Percentiles rank a stretch among this genome's conserved stretches.
phyloP scores from a whole-genome alignment of 2,797 vertebrate genomes.

The Pitangus sulphuratus region DNA sequence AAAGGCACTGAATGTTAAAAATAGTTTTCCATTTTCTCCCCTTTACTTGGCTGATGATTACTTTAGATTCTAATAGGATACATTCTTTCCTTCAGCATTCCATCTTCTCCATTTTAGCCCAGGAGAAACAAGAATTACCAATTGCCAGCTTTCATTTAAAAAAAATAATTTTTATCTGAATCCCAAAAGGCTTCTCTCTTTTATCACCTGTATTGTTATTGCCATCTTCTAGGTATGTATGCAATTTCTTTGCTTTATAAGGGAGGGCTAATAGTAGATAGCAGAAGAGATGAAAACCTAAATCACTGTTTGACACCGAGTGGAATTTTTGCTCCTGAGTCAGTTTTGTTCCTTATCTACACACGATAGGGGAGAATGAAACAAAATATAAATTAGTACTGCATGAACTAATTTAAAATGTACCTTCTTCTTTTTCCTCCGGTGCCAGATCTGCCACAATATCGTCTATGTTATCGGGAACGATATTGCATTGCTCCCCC shows the following conservation, averaged over 20 bases:
- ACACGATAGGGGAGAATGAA: not conserved
- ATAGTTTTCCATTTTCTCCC: not conserved
- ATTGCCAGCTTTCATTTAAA: not conserved
- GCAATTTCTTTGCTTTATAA: not conserved
- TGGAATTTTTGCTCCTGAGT: not conserved
- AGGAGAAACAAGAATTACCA: not conserved
- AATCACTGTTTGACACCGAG: not conserved
- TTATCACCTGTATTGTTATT: not conserved
- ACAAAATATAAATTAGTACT: not conserved
- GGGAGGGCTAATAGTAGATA: not conserved
- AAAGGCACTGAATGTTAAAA: not conserved
- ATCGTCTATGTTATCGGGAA: constrained; percentile 96
- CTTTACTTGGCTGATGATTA: not conserved
- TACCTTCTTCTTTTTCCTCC: constrained; percentile 98
- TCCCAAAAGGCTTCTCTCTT: not conserved
- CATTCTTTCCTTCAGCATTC: not conserved
- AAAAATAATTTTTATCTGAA: not conserved
- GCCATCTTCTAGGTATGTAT: not conserved
- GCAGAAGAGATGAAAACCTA: not conserved
- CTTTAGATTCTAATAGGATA: not conserved
- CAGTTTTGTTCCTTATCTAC: not conserved
- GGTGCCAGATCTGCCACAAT: constrained; percentile 96
- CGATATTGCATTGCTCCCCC: constrained; percentile 98
- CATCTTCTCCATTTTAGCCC: not conserved
- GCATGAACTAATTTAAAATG: not conserved